A percentile compares a stretch with the other conserved stretches of the same genome.
phyloP scores from a whole-genome alignment of 2,797 vertebrate genomes.

The Pipistrellus pipistrellus region DNA sequence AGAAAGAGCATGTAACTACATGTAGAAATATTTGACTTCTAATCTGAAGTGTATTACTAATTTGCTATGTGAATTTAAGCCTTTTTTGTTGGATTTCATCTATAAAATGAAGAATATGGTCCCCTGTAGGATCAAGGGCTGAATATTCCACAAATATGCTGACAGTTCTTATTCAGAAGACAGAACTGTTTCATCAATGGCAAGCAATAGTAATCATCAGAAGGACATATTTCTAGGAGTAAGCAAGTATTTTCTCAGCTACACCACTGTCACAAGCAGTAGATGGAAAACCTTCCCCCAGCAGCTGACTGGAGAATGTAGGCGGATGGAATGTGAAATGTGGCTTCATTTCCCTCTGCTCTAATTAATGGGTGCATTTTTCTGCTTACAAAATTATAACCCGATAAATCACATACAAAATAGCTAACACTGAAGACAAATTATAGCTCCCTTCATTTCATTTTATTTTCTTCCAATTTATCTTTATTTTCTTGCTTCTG shows the following conservation, averaged over 20 bases:
- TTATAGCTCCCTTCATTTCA: background rate
- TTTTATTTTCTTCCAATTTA: slow-evolving; percentile 66
- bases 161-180: background rate
- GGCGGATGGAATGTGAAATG: background rate
- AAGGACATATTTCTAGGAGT: background rate
- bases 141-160: background rate
- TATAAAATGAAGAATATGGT: background rate
- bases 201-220: background rate
- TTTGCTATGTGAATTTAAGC: background rate
- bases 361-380: background rate
- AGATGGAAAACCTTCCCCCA: background rate
- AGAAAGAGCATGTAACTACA: background rate
- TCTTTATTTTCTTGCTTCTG: slow-evolving; percentile 56
- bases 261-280: background rate
- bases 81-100: background rate
- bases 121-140: background rate
- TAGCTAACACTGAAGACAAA: background rate
- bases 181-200: background rate
- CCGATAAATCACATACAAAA: background rate
- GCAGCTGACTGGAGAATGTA: background rate
- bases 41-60: background rate
- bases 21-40: background rate
- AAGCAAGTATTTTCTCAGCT: slow-evolving; percentile 21
- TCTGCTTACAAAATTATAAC: slow-evolving; percentile 41
- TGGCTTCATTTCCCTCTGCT: background rate